These are phyloP conservation scores for Listrodromus nycthemerus DNA, from an alignment of 2,888 invertebrate genomes.

Conservation along the genomic window DNA sequence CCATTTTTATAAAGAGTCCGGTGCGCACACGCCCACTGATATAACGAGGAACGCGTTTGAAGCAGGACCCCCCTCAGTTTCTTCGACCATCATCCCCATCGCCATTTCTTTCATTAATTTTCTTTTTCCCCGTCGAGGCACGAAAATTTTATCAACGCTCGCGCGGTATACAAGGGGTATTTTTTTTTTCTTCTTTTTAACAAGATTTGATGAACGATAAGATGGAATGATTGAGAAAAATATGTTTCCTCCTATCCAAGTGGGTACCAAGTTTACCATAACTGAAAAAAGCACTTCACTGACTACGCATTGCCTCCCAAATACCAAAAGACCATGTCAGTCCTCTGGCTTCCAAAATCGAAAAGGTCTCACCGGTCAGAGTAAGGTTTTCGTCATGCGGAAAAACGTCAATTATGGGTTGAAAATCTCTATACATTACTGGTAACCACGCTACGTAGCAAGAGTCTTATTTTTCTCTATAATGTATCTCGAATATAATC, in stretches of 20 bases:
- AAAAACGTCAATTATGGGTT: no score
- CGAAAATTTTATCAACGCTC: constrained; percentile 34
- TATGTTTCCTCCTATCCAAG: neutral
- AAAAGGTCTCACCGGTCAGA: neutral
- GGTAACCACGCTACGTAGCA: no score
- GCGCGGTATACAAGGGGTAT: constrained; percentile 21
- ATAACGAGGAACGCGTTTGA: constrained; percentile 65
- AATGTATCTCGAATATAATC: no score
- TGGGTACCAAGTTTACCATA: neutral
- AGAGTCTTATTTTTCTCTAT: no score
- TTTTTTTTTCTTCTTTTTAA: constrained; percentile 11
- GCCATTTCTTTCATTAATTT: constrained; percentile 31
- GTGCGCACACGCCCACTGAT: constrained; percentile 45
- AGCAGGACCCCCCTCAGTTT: constrained; percentile 9
- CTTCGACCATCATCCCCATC: constrained; percentile 15
- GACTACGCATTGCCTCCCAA: neutral
- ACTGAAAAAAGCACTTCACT: neutral
- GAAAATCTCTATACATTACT: no score
- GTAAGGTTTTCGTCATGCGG: no score
- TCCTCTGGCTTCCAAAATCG: no score
- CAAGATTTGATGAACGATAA: neutral
- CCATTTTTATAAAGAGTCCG: constrained; percentile 69
- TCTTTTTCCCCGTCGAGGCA: constrained; percentile 32
- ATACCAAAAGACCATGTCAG: no score
- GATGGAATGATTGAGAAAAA: neutral